Percentiles rank a stretch among this genome's conserved stretches.
These are phyloP conservation scores for Aurelia sp. DNA, from an alignment of 30 jellyfish, hydroid and myxozoan genomes.

Conservation along the genomic window DNA sequence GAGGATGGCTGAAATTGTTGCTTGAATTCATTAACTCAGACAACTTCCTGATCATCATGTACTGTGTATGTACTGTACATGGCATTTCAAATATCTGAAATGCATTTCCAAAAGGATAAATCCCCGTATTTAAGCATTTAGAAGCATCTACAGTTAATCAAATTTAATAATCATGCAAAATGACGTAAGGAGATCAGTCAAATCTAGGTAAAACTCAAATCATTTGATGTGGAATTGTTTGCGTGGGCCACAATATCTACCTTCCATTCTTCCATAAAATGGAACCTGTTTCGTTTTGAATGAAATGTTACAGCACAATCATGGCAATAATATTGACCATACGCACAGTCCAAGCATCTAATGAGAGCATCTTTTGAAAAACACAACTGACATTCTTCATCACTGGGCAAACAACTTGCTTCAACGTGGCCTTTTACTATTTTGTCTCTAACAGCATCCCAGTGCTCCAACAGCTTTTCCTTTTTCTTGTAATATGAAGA, in stretches of 20 bases:
- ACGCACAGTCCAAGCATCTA: not conserved
- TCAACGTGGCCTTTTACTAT: not conserved
- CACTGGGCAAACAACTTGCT: not conserved
- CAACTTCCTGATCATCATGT: too few relatives aligned
- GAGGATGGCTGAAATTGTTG: too few relatives aligned
- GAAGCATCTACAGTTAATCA: too few relatives aligned
- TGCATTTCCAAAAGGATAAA: too few relatives aligned
- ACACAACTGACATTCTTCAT: not conserved
- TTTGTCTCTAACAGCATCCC: slow-evolving; percentile 2
- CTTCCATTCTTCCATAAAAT: slow-evolving; percentile 15
- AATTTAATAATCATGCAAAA: not conserved
- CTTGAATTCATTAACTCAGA: too few relatives aligned
- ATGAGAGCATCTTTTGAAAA: not conserved
- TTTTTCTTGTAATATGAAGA: not conserved
- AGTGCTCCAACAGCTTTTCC: slow-evolving; percentile 1
- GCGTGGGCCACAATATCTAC: not conserved
- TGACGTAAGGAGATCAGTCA: not conserved
- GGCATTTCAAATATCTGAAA: too few relatives aligned
- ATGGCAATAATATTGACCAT: not conserved
- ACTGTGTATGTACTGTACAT: too few relatives aligned
- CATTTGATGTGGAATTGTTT: not conserved
- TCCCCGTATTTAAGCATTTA: too few relatives aligned
- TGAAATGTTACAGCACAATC: slow-evolving; percentile 5
- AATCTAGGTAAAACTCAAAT: not conserved
- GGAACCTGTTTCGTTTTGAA: not conserved